Conservation (phyloP, 2,797 vertebrate species). For the Pseudochaenichthys georgianus region DNA sequence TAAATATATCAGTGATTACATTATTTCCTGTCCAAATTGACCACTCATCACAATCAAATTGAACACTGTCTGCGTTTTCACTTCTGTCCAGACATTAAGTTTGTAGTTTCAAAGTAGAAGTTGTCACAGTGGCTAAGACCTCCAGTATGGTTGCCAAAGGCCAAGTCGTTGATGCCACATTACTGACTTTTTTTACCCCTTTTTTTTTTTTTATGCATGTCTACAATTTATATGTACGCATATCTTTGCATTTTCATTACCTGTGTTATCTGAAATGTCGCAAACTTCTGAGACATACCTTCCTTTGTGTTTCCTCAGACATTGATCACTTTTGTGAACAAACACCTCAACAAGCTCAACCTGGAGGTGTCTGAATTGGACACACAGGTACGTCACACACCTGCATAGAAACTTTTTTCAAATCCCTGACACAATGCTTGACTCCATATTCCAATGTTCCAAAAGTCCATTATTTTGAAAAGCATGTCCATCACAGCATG, state of each 20-base stretch:
- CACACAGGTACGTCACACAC: constrained; percentile 89
- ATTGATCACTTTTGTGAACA: constrained; percentile 98
- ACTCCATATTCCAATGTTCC: too few relatives aligned
- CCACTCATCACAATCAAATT: too few relatives aligned
- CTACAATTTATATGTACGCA: too few relatives aligned
- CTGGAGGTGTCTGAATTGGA: constrained; percentile 97
- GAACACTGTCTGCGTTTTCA: too few relatives aligned
- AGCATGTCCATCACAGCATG: background rate
- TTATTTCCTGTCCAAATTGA: too few relatives aligned
- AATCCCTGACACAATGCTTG: too few relatives aligned
- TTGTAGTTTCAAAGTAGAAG: too few relatives aligned
- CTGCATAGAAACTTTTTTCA: background rate
- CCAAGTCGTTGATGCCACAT: too few relatives aligned
- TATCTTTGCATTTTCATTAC: background rate
- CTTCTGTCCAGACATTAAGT: too few relatives aligned
- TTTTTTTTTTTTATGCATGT: background rate
- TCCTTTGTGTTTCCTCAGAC: constrained; percentile 84
- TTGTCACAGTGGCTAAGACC: background rate
- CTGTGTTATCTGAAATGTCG: background rate
- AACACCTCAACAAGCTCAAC: constrained; percentile 98
- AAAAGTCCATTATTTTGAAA: background rate
- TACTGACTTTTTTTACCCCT: too few relatives aligned
- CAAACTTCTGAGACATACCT: background rate
- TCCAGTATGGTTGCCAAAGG: background rate
- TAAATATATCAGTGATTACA: too few relatives aligned